Evolutionary conservation across 2,113 vertebrate species (phyloP).

Genomic region (Heptranchias perlo): DNA sequence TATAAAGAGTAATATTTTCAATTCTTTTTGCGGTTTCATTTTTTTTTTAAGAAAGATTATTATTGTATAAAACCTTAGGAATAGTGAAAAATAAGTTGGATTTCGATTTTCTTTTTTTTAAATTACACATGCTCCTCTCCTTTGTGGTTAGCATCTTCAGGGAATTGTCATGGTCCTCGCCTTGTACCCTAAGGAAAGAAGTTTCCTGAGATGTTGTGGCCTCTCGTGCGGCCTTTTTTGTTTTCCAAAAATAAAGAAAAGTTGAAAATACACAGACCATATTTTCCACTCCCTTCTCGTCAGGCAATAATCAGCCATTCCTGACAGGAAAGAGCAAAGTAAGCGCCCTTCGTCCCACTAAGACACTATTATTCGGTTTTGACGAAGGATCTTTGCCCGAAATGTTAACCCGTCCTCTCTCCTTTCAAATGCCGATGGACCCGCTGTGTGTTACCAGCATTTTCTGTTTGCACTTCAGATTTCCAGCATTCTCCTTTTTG

Average conservation of each 20-base stretch:
- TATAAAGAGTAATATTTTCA: slow-evolving; percentile 25
- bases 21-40: neutral
- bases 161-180: neutral
- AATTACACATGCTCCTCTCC: neutral
- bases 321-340: neutral
- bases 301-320: neutral
- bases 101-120: neutral
- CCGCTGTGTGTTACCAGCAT: neutral
- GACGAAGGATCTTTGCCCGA: neutral
- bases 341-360: neutral
- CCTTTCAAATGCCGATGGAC: neutral
- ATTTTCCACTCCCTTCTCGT: neutral
- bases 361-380: neutral
- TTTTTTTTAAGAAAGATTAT: slow-evolving; percentile 20
- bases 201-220: slow-evolving; percentile 6
- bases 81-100: slow-evolving; percentile 30
- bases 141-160: neutral
- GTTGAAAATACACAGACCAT: neutral
- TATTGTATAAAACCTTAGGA: slow-evolving; percentile 27
- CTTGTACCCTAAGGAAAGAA: neutral
- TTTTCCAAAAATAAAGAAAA: neutral
- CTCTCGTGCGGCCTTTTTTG: neutral
- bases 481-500: neutral
- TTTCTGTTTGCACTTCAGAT: neutral
- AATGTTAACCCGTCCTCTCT: neutral